Base-by-base conservation (phyloP, 2,797 vertebrate species). In the Neosilurus mollespiculum region DNA sequence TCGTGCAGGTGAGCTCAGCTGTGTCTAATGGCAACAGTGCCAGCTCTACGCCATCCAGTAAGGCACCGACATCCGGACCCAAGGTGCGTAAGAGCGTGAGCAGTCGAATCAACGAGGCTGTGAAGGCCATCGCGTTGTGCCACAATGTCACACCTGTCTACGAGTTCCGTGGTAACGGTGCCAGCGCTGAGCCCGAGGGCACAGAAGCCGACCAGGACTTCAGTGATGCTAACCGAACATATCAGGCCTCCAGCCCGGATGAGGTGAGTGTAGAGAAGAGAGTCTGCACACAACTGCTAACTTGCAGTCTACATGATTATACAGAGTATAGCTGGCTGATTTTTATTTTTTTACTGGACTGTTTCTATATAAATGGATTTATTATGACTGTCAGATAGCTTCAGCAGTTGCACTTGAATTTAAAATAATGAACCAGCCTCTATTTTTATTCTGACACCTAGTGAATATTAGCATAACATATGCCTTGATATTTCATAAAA, bases 61-160 rank as follows among this genome's bases (percentile, higher is more conserved):
- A 96, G 78, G 85, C 92, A 70, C 95, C 93, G 43, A 14, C 92
- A 0, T 90, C 95, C 0, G 94, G 93, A 0, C 98, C 97, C 5
- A 98, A 97, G 86, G 96, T 99, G 0, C 95, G 97, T 0, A 98
- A 96, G 90, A 98, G 96, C 0, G 97, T 98, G 81, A 96, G 93
- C 93, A 99, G 96, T 11, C 95, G 98, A 4, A 96, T 98, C 80
- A 95, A 99, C 0, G 97, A 99, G 67, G 98, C 97, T 0, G 97
- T 99, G 87, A 99, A 98, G 90, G 98, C 98, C 89, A 95, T 99
- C 1, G 97, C 98, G 0, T 90, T 99, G 80, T 99, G 98, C 89
- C 98, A 99, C 93, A 99, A 99, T 0, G 98, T 99, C 67, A 99
- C 97, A 0, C 97, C 98, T 0, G 97, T 99, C 0, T 99, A 99